phyloP scores from a whole-genome alignment of 2,113 vertebrate genomes.

The Vireo altiloquus region DNA sequence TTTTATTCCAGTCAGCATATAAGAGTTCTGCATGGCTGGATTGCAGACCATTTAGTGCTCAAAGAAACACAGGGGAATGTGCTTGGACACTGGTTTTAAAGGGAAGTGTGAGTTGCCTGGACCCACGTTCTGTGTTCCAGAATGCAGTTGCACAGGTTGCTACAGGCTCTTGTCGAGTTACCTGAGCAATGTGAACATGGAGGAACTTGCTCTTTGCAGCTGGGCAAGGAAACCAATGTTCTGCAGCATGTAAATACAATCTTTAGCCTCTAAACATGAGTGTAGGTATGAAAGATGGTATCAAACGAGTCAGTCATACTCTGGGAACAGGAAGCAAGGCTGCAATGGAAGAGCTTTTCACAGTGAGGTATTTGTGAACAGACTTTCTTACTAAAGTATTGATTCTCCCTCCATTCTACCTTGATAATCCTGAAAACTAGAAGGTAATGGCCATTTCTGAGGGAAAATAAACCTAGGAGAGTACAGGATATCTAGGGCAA shows the following conservation, averaged over 20 bases:
- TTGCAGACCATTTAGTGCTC: not conserved
- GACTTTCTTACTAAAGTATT: not conserved
- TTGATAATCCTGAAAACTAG: not conserved
- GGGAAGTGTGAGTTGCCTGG: not conserved
- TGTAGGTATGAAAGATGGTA: not conserved
- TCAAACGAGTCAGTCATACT: not conserved
- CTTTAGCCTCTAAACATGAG: not conserved
- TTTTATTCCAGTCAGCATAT: not conserved
- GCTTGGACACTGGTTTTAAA: not conserved
- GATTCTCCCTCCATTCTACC: not conserved
- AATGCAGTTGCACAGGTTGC: not conserved
- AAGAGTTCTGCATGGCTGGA: not conserved
- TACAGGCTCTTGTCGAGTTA: not conserved
- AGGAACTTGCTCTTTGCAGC: not conserved
- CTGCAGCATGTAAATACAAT: not conserved
- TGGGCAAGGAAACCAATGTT: not conserved
- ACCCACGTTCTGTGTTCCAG: not conserved
- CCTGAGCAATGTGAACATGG: not conserved
- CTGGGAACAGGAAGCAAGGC: not conserved
- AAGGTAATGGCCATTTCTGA: not conserved
- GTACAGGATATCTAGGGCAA: not conserved
- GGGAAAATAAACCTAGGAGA: not conserved
- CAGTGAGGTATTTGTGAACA: not conserved
- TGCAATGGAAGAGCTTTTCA: not conserved
- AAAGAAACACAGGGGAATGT: accelerated